Evolutionary conservation across 1,140 invertebrate genomes (phyloP).

Genomic region (Nebria ingens): DNA sequence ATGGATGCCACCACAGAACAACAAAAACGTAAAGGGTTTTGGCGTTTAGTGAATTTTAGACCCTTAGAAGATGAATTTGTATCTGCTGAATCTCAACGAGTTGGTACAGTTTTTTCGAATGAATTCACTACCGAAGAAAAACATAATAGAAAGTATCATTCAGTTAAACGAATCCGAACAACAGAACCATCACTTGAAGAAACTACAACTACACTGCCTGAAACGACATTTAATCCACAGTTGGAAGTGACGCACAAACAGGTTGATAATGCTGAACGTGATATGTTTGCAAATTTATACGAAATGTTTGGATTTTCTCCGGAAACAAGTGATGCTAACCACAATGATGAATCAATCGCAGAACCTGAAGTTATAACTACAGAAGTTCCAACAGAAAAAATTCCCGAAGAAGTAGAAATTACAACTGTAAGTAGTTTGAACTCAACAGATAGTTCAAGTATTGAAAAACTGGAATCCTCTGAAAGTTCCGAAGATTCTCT

Average conservation of each 20-base stretch:
- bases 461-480: slow-evolving; percentile 15
- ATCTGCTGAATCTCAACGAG: slow-evolving; percentile 53
- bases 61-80: slow-evolving; percentile 49
- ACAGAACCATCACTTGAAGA: not conserved
- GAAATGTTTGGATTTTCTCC: slow-evolving; percentile 26
- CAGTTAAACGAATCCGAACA: not conserved
- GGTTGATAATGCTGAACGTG: slow-evolving; percentile 20
- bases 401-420: slow-evolving; percentile 10
- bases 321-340: slow-evolving; percentile 5
- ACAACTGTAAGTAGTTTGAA: slow-evolving; percentile 12
- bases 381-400: slow-evolving; percentile 4
- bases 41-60: slow-evolving; percentile 50
- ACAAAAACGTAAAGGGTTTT: slow-evolving; percentile 45
- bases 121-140: slow-evolving; percentile 11
- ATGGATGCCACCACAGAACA: slow-evolving; percentile 23
- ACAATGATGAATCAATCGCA: not conserved
- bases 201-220: not conserved
- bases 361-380: not conserved
- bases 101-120: slow-evolving; percentile 20
- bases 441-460: slow-evolving; percentile 1
- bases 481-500: slow-evolving; percentile 22
- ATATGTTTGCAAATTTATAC: slow-evolving; percentile 34
- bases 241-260: slow-evolving; percentile 8
- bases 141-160: slow-evolving; percentile 5
- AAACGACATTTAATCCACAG: slow-evolving; percentile 5